Evolutionary conservation across 2,113 vertebrate species (phyloP), one percentile per base, ranked within the genome.

Genomic region (Danionella cerebrum): DNA sequence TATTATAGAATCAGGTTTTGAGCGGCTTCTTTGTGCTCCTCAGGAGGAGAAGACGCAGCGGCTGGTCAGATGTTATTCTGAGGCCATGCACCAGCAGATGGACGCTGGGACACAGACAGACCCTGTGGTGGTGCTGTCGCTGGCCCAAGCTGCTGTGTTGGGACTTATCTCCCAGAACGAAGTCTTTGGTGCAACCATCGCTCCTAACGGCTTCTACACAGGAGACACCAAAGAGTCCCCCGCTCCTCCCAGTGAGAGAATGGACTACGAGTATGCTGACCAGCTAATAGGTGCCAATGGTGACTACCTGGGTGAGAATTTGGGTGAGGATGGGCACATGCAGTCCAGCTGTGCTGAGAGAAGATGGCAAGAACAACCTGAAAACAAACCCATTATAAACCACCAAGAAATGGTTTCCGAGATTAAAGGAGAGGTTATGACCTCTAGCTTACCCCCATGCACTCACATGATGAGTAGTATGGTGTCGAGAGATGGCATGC

Each of bases 101-200:
- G 93, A 95, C 84, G 92, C 88, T 70, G 92, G 93, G 83, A 97
- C 94, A 33, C 95, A 98, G 89, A 98, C 95, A 19, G 95, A 98
- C 13, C 93, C 94, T 0, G 95, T 97, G 76, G 95, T 98, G 71
- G 94, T 97, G 82, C 89, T 98, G 83, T 97, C 94, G 69, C 89
- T 98, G 86, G 94, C 95, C 1, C 95, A 98, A 86, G 95, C 95
- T 0, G 94, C 94, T 0, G 92, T 97, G 67, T 84, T 97, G 82
- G 95, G 95, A 79, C 86, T 98, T 76, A 94, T 98, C 76, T 91
- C 94, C 0, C 92, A 97, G 45, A 97, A 96, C 86, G 94, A 96
- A 84, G 90, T 94, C 67, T 94, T 98, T 0, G 94, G 95, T 18
- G 95, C 94, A 76, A 95, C 95, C 1, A 83, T 93, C 75, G 93